Evolutionary conservation across 2,113 vertebrate genomes (phyloP), one percentile per base, ranked within the genome.

Genomic region (Malaclemys terrapin): DNA sequence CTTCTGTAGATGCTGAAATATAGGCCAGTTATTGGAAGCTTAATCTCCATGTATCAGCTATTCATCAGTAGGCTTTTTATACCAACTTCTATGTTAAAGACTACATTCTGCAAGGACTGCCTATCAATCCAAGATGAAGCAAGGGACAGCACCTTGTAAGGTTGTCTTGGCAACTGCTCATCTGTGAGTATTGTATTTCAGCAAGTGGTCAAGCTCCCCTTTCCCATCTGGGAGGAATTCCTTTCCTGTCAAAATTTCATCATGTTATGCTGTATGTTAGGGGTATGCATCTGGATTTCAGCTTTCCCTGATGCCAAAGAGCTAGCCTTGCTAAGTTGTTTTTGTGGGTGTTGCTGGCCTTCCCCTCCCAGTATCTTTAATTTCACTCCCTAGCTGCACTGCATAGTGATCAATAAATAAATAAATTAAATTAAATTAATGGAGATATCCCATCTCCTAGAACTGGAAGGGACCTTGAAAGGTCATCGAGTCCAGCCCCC

Each of bases 361-460:
- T 93, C 27, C 72, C 49, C 27, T 85, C 50, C 80, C 54, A 1
- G 0, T 85, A 82, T 82, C 72, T 65, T 89, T 96, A 94, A 81
- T 92, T 93, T 80, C 50, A 90, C 42, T 87, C 92, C 52, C 93
- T 79, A 95, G 78, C 78, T 96, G 91, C 90, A 65, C 89, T 87
- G 85, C 95, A 88, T 8, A 59, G 45, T 65, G 86, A 91, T 95
- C 89, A 92, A 29, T 97, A n/a, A n/a, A n/a, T n/a, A n/a, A n/a
- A n/a, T n/a, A n/a, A n/a, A n/a, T n/a, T n/a, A n/a, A n/a, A n/a
- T n/a, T n/a, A n/a, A n/a, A n/a, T n/a, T n/a, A n/a, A n/a, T n/a
- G n/a, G n/a, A n/a, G n/a, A n/a, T n/a, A n/a, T n/a, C n/a, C n/a
- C n/a, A n/a, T n/a, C n/a, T n/a, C n/a, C n/a, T n/a, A n/a, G n/a